phyloP scores from a whole-genome alignment of 37 sponge, comb jelly and placozoan species.

The Haliclona indistincta region DNA sequence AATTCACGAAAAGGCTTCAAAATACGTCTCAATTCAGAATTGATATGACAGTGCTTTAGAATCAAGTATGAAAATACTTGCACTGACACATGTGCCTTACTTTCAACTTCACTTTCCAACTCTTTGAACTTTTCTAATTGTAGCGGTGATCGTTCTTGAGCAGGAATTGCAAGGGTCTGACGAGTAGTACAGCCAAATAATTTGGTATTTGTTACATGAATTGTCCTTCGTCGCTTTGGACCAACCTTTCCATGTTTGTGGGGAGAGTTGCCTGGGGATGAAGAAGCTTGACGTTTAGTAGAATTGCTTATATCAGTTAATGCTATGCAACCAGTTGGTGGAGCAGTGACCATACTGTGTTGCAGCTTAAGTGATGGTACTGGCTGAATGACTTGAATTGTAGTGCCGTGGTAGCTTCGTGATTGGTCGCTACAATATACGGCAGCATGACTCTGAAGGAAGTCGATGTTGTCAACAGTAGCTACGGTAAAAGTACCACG shows the following conservation, averaged over 20 bases:
- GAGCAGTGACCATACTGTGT: not conserved
- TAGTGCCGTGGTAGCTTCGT: slow-evolving; percentile 41
- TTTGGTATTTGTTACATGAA: too few species aligned
- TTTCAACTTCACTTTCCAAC: too few species aligned
- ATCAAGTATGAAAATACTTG: too few species aligned
- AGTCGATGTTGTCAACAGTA: slow-evolving; percentile 24
- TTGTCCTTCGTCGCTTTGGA: slow-evolving; percentile 7
- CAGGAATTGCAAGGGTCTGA: too few species aligned
- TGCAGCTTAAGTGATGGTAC: slow-evolving; percentile 2
- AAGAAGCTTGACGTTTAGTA: not conserved
- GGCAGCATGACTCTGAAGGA: slow-evolving; percentile 23
- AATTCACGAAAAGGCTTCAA: not conserved
- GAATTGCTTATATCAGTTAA: not conserved
- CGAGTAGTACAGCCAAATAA: too few species aligned
- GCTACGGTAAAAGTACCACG: slow-evolving; percentile 14
- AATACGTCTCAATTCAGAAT: too few species aligned
- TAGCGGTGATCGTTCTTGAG: too few species aligned
- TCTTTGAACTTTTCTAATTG: too few species aligned
- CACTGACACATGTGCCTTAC: too few species aligned
- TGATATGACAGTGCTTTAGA: too few species aligned
- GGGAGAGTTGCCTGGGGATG: slow-evolving; percentile 1
- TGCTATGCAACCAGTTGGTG: not conserved
- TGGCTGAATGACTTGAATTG: slow-evolving; percentile 29
- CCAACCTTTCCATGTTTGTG: slow-evolving; percentile 10
- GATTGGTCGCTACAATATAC: slow-evolving; percentile 35